phyloP scores from a whole-genome alignment of 2,113 vertebrate species.

The western clawed frog (Xenopus tropicalis) region DNA sequence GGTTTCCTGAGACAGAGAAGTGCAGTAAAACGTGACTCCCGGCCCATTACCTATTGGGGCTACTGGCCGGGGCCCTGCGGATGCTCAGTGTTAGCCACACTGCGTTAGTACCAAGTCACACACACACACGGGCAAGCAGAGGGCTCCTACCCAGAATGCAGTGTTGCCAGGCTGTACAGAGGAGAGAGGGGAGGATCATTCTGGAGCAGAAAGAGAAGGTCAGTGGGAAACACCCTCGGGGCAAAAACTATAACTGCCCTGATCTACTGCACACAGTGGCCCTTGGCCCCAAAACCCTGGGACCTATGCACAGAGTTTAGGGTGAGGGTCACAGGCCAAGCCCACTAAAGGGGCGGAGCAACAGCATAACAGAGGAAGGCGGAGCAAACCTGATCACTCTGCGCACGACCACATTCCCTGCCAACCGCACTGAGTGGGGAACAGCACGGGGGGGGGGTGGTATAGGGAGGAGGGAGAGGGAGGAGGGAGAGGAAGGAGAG shows the following conservation, averaged over 20 bases:
- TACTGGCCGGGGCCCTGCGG: background rate
- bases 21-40: no score
- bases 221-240: background rate
- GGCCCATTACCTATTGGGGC: no score
- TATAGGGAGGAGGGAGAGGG: background rate
- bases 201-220: slow-evolving; percentile 17
- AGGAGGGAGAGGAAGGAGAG: background rate
- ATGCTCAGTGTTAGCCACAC: background rate
- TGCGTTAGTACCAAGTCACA: slow-evolving; percentile 11
- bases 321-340: no score
- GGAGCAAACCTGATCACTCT: background rate
- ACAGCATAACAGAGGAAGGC: background rate
- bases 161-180: slow-evolving; percentile 11
- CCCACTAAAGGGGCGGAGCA: no score
- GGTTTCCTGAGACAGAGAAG: no score
- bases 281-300: no score
- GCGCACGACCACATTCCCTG: background rate
- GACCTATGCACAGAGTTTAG: no score
- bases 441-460: background rate
- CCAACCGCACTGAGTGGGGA: background rate
- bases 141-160: slow-evolving; percentile 32
- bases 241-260: background rate
- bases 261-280: background rate
- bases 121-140: background rate
- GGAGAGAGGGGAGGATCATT: slow-evolving; percentile 15